Evolutionary conservation across 2,797 vertebrate genomes (phyloP), one percentile per base, ranked within the genome.

Genomic region (Enteromius thamalakanensis): DNA sequence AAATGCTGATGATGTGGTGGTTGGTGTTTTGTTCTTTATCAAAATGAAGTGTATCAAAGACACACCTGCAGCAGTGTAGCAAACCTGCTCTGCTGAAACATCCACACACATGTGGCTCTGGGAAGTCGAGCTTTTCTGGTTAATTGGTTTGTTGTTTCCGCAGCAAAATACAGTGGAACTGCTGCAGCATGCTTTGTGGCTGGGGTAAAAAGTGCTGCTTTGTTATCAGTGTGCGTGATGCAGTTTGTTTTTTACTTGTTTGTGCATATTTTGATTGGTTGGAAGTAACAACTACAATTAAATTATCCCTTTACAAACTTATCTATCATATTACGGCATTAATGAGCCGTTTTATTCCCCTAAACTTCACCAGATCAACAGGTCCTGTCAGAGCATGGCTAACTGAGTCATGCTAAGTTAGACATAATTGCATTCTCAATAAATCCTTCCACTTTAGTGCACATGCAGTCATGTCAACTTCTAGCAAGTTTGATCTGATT

Each of bases 391-490:
- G 12, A 17, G 58, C 69, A 64, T 19, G 69, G 55, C 40, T 32
- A n/a, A 71, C 53, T 72, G 79, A 81, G 37, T 81, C 79, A 51
- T 72, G 26, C 32, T 37, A 45, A 60, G 2, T 40, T 42, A 32
- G 15, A 60, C n/a, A 29, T 1, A 19, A 21, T 17, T 78, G 29
- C 23, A 62, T 14, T 19, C 37, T 64, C 10, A 29, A 77, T 58
- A 45, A 78, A 67, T 47, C 32, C 68, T 45, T 71, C 40, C 53
- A 34, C 40, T 47, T n/a, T 21, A 45, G 68, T 45, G 76, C 65
- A 53, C 47, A 17, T 58, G 45, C 72, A 72, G 77, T 79, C 82
- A 86, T 72, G 55, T 64, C 1, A 32, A 64, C 17, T 32, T 17
- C 62, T 64, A n/a, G 0, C 2, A 0, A 15, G 6, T 62, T 29